Percentiles rank a stretch among this genome's conserved stretches.
These are phyloP conservation scores for Ammodytes dubius DNA, from an alignment of 2,113 vertebrate genomes.

Conservation along the genomic window DNA sequence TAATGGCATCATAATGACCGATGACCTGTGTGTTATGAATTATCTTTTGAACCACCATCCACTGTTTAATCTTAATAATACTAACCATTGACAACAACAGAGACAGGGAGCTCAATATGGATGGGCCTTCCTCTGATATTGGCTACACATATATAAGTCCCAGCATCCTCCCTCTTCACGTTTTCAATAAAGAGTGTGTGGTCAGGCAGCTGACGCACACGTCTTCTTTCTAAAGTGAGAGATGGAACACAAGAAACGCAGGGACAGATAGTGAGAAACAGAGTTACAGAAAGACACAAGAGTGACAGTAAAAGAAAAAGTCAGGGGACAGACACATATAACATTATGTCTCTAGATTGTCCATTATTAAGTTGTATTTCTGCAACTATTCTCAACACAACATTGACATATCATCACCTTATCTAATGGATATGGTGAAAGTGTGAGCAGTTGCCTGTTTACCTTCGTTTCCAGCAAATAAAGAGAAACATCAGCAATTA, in stretches of 20 bases:
- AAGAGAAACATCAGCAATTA: no score
- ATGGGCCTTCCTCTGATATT: constrained; percentile 69
- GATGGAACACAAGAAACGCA: not conserved
- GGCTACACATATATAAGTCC: constrained; percentile 78
- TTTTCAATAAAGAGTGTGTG: constrained; percentile 67
- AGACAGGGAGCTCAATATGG: constrained; percentile 15
- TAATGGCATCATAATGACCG: not conserved
- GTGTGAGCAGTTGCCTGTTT: no score
- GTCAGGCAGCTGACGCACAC: constrained; percentile 38
- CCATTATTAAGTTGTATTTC: not conserved
- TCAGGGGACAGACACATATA: not conserved
- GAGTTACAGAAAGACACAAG: not conserved
- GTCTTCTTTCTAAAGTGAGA: constrained; percentile 14
- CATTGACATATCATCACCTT: no score
- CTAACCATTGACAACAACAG: constrained; percentile 82
- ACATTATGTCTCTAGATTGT: no score
- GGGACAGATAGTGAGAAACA: not conserved
- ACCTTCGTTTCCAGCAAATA: no score
- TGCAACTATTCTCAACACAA: not conserved
- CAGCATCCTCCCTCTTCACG: constrained; percentile 72
- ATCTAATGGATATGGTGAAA: no score
- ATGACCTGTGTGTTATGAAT: not conserved
- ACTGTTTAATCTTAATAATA: not conserved
- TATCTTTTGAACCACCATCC: not conserved
- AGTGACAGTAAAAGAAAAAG: not conserved